Evolutionary conservation across 2,797 vertebrate species (phyloP), one percentile per base, ranked within the genome.

Genomic region (Xenopus petersii): DNA sequence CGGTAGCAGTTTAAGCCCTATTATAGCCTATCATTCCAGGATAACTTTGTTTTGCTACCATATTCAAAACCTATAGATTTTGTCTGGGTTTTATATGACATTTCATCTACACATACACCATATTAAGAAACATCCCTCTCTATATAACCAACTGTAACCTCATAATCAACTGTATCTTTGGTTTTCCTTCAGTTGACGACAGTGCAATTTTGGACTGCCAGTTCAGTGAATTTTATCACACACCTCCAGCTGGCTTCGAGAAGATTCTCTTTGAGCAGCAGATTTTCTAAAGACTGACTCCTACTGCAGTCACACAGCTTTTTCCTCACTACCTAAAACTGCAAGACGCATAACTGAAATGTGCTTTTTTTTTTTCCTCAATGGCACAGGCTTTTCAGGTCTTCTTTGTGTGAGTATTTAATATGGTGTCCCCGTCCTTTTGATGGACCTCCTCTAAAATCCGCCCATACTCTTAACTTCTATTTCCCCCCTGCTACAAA

Each of bases 211-310:
- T 99, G 90, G 98, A 99, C 93, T 98, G 96, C 90, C 97, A 99
- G 89, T 99, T 99, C 89, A 97, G 93, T 88, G 98, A 99, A 84
- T 99, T 99, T 92, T 99, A 98, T 82, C 94, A 98, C 82, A 92
- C 93, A 11, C 80, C 97, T 82, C 97, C 97, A 71, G 88, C 92
- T 62, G 97, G 97, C 70, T 99, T 96, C 88, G 98, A 99, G 91
- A 99, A 99, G 93, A 98, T 99, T 85, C 89, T 99, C 83, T 99
- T 99, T 82, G 97, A 99, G 80, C 96, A 99, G 83, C 97, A 99
- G 71, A 99, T 98, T 92, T 99, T 99, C 91, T 98, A 86, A 95
- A 86, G 81, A 75, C 78, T 86, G 75, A 81, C 80, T 79, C 74
- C 81, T 83, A 79, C 81, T 84, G 83, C 84, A 79, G 84, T 84